Conservation (phyloP, 1,140 invertebrate genomes). For the Penaeus indicus region DNA sequence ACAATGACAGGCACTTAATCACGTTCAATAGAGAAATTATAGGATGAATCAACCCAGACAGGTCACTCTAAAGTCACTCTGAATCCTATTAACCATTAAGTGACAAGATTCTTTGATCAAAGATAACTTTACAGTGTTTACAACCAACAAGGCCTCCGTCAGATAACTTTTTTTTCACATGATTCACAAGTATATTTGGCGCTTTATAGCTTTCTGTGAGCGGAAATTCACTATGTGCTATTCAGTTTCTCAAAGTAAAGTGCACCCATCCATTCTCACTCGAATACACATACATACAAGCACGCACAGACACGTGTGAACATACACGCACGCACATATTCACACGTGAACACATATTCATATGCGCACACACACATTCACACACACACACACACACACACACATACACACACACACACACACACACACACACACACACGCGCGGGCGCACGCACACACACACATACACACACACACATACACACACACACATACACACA, state of each 20-base stretch:
- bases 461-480: neutral
- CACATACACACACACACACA: neutral
- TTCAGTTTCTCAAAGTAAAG: neutral
- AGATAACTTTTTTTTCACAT: too few species aligned
- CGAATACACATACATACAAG: neutral
- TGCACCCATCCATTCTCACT: neutral
- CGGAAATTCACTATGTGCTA: neutral
- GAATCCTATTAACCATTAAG: too few species aligned
- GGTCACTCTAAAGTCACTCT: too few species aligned
- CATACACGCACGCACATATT: neutral
- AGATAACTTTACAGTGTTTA: too few species aligned
- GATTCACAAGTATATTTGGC: too few species aligned
- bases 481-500: constrained; percentile 11
- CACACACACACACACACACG: neutral
- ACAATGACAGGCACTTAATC: too few species aligned
- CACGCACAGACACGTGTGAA: neutral
- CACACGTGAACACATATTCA: neutral
- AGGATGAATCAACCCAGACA: too few species aligned
- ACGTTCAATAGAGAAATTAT: too few species aligned
- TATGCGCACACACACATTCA: neutral
- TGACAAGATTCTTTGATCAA: too few species aligned
- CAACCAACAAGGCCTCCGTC: too few species aligned
- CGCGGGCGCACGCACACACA: neutral
- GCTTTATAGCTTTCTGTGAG: too few species aligned
- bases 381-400: neutral